Evolutionary conservation across 2,113 vertebrate genomes (phyloP).

Genomic region (Phasianus colchicus): DNA sequence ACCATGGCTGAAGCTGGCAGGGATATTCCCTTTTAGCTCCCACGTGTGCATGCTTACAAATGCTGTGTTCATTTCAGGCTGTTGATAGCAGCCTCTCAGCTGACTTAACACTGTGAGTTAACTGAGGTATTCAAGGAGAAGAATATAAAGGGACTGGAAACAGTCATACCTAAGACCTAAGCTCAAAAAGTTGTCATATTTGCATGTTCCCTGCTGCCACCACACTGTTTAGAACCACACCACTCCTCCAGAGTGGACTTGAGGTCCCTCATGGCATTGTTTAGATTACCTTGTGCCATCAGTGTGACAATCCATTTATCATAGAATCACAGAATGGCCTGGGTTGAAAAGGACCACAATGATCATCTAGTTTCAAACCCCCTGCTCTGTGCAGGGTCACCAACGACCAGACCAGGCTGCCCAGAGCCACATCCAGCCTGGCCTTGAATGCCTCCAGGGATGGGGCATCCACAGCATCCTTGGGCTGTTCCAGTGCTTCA

Average conservation of each 20-base stretch:
- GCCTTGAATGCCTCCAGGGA: too few species aligned
- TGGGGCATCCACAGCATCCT: too few species aligned
- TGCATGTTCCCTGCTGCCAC: background rate
- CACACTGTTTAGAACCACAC: accelerated
- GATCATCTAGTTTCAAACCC: too few species aligned
- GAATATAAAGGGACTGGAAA: background rate
- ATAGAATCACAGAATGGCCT: too few species aligned
- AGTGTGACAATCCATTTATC: background rate
- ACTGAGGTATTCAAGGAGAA: accelerated
- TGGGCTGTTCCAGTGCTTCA: too few species aligned
- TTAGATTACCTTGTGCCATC: background rate
- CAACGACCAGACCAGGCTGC: too few species aligned
- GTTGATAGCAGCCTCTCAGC: background rate
- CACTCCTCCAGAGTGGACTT: background rate
- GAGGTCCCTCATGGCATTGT: accelerated
- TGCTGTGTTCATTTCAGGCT: background rate
- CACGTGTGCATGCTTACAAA: background rate
- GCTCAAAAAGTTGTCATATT: background rate
- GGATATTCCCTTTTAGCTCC: background rate
- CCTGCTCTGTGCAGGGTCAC: too few species aligned
- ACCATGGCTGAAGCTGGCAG: accelerated
- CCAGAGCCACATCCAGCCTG: too few species aligned
- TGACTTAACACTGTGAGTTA: background rate
- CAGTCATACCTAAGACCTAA: background rate
- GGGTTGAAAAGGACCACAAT: too few species aligned